Evolutionary conservation across 2,113 vertebrate species (phyloP).

Genomic region (Hydrochoerus hydrochaeris): DNA sequence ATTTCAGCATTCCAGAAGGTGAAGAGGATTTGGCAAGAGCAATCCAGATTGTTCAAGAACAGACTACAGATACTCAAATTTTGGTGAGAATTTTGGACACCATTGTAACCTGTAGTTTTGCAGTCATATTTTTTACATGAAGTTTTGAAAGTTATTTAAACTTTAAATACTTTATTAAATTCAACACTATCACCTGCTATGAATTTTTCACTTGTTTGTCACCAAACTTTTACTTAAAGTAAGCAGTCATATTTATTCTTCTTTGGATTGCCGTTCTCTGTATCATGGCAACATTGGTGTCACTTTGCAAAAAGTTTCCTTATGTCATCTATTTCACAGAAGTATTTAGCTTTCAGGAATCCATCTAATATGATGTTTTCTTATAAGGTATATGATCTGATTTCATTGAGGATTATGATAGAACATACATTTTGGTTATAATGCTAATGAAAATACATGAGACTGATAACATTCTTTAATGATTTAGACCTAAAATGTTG

Average conservation of each 20-base stretch:
- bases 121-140: not conserved
- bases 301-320: not conserved
- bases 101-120: not conserved
- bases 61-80: constrained; percentile 76
- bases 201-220: not conserved
- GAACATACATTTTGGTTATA: not conserved
- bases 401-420: not conserved
- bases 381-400: not conserved
- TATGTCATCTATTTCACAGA: not conserved
- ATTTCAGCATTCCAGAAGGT: constrained; percentile 85
- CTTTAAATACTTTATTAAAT: not conserved
- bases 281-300: not conserved
- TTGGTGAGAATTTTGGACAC: constrained; percentile 77
- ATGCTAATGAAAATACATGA: not conserved
- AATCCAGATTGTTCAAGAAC: constrained; percentile 84
- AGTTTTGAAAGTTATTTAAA: constrained; percentile 3
- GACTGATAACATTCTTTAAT: not conserved
- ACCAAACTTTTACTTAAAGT: not conserved
- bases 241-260: not conserved
- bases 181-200: not conserved
- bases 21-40: constrained; percentile 90
- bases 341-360: not conserved
- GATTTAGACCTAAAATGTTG: not conserved
- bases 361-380: not conserved
- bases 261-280: not conserved